Conservation (phyloP, 92 coral and sea anemone species). For the Phenganax subtilis region DNA sequence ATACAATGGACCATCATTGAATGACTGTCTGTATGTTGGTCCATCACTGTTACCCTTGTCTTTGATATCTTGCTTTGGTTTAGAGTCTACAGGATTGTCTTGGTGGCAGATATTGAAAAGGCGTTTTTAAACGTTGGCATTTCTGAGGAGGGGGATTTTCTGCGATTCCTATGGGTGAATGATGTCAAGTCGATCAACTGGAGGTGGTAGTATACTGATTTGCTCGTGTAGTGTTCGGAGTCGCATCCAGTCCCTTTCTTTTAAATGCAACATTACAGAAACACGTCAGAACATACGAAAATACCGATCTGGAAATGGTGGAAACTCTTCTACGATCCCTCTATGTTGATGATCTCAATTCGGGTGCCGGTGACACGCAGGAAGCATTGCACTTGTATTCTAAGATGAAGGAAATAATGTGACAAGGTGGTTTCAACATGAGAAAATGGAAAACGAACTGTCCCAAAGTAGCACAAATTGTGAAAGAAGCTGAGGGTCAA, state of each 20-base stretch:
- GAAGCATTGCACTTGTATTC: not conserved
- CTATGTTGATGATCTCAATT: slow-evolving; percentile 15
- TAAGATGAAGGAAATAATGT: not conserved
- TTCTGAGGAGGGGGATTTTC: not conserved
- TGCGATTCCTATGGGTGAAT: slow-evolving; percentile 1
- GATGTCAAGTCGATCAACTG: not conserved
- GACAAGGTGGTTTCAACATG: slow-evolving; percentile 18
- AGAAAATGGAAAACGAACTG: slow-evolving; percentile 2
- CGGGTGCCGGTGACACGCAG: not conserved
- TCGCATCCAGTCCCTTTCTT: not conserved
- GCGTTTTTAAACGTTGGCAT: not conserved
- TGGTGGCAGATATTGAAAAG: slow-evolving; percentile 1
- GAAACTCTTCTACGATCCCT: slow-evolving; percentile 21
- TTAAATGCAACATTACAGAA: not conserved
- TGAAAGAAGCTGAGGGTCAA: not conserved
- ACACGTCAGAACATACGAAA: not conserved
- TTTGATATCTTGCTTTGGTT: not conserved
- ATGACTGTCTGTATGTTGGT: not conserved
- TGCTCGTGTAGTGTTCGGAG: not conserved
- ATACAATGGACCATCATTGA: not conserved
- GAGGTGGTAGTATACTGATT: not conserved
- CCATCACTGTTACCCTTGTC: not conserved
- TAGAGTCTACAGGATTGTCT: not conserved
- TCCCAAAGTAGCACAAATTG: not conserved
- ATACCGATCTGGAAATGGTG: not conserved